phyloP scores from a whole-genome alignment of 2,113 vertebrate genomes.

The Lucifuga dentata region DNA sequence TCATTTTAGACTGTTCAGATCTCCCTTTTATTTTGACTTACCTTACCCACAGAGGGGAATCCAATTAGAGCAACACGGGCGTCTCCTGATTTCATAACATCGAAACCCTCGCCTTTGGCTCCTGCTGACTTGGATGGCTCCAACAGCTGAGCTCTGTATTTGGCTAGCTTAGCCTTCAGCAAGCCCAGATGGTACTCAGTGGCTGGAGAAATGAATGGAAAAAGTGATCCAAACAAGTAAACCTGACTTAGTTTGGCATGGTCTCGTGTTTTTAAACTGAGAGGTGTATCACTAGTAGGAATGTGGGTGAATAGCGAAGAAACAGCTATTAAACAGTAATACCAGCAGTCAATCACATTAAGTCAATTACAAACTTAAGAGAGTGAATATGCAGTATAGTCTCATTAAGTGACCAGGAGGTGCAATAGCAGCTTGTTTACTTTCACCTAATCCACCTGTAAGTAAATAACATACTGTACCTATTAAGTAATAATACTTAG shows the following conservation, averaged over 20 bases:
- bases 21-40: conserved; percentile 75
- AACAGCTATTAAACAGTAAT: too few relatives aligned
- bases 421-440: too few relatives aligned
- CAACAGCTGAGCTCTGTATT: conserved; percentile 95
- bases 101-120: conserved; percentile 96
- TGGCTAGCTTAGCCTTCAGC: conserved; percentile 97
- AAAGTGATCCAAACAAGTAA: background rate
- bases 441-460: too few relatives aligned
- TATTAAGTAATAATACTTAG: too few relatives aligned
- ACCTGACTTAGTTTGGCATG: background rate
- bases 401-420: too few relatives aligned
- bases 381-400: too few relatives aligned
- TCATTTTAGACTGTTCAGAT: background rate
- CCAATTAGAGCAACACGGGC: conserved; percentile 97
- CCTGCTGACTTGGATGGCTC: conserved; percentile 94
- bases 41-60: conserved; percentile 99
- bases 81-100: conserved; percentile 99
- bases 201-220: conserved; percentile 78
- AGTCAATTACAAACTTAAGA: too few relatives aligned
- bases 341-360: too few relatives aligned
- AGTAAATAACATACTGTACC: too few relatives aligned
- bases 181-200: conserved; percentile 98
- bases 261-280: too few relatives aligned
- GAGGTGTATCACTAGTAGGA: too few relatives aligned
- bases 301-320: too few relatives aligned